phyloP scores from a whole-genome alignment of 1,140 invertebrate genomes.

The Halotydeus destructor region DNA sequence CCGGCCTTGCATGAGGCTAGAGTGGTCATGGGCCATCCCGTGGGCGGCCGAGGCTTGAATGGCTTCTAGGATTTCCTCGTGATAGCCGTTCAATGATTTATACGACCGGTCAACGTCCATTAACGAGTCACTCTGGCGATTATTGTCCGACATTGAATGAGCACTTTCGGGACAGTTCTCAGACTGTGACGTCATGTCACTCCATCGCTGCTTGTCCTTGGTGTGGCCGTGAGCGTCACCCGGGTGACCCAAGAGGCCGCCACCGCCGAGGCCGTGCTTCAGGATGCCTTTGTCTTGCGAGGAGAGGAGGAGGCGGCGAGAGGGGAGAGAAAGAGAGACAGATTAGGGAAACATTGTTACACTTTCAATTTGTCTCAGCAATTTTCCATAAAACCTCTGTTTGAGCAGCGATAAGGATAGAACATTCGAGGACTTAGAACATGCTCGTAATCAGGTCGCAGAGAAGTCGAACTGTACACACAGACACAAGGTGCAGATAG shows the following conservation, averaged over 20 bases:
- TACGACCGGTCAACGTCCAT: conserved; percentile 52
- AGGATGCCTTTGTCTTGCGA: background rate
- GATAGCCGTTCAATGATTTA: conserved; percentile 71
- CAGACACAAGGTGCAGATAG: too few species aligned
- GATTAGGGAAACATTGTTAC: too few species aligned
- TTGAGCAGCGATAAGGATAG: too few species aligned
- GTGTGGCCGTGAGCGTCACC: conserved; percentile 5
- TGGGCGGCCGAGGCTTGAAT: conserved; percentile 26
- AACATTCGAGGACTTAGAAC: too few species aligned
- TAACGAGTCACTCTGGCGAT: conserved; percentile 21
- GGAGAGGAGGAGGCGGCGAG: too few species aligned
- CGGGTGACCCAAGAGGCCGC: conserved; percentile 8
- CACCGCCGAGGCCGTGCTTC: conserved; percentile 31
- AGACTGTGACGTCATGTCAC: conserved; percentile 45
- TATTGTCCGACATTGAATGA: conserved; percentile 15
- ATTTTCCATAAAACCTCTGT: too few species aligned
- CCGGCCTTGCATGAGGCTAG: too few species aligned
- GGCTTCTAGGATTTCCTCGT: conserved; percentile 71
- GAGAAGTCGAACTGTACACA: too few species aligned
- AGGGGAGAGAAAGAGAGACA: too few species aligned
- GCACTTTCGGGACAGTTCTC: conserved; percentile 28
- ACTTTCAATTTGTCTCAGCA: too few species aligned
- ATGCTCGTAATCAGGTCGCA: too few species aligned
- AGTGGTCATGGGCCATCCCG: conserved; percentile 7
- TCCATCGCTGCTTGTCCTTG: conserved; percentile 31